Base-by-base conservation (phyloP, 2,113 vertebrate genomes). In the Stigmatopora argus region DNA sequence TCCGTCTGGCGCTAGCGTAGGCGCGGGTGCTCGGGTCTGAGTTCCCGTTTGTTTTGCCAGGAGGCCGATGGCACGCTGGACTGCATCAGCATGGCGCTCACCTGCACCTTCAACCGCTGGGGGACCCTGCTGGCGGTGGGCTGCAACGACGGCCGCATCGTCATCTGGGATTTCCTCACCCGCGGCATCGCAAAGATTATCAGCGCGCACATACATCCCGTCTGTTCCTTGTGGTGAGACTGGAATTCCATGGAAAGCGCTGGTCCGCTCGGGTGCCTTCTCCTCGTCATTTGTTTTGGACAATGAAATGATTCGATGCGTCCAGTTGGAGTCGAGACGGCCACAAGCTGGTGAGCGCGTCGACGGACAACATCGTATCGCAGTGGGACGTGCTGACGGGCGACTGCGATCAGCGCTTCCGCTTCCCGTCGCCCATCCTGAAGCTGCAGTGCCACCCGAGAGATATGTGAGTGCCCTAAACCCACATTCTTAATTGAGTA, bases 91-190 rank as follows among this genome's bases (percentile, higher is more conserved):
- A 99, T 99, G 97, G 97, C 97, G 58, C 93, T 99, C 72, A 99
- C 97, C n/a, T 99, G 97, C 82, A 98, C 96, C 82, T 99, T 99
- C 82, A 99, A 99, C 81, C 94, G 96, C 58, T 98, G 97, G 96
- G 97, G 97, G 10, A 99, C 97, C 0, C 88, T 99, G 79, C 92
- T 99, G 13, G 97, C 97, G 0, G 96, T 99, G 57, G 96, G 96
- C 74, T 99, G 96, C 86, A 98, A 98, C 9, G 97, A 99, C 15
- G 97, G 97, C 1, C 92, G 96, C 17, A 98, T 99, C 46, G 97
- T 99, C 78, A 98, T 99, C 86, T 99, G 97, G 97, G 97, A 99
- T 76, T 99, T 99, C 80, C 90, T 99, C 41, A 99, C 97, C 0
- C 89, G 97, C 56, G 96, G 96, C 70, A 98, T 99, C 64, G 96